Percentiles rank a stretch among this genome's conserved stretches.
Conservation (phyloP, 2,113 vertebrate species). For the Calcarius ornatus region DNA sequence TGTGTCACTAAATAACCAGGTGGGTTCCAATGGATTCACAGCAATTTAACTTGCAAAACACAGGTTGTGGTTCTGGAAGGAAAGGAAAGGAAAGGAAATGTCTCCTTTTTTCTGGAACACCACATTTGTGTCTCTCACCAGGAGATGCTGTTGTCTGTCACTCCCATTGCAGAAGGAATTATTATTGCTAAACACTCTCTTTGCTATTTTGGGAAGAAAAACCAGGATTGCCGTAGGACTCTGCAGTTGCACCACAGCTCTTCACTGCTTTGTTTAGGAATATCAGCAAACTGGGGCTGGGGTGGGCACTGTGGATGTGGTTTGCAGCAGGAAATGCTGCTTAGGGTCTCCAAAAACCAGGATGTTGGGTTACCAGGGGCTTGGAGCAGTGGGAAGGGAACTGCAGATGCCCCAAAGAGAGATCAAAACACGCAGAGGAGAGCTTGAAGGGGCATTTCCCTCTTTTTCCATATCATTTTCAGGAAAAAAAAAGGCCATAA, state of each 20-base stretch:
- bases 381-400: neutral
- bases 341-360: rapidly evolving
- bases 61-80: neutral
- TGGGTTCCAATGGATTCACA: neutral
- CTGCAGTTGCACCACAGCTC: neutral
- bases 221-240: neutral
- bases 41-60: slow-evolving; percentile 16
- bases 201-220: neutral
- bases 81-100: neutral
- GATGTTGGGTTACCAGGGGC: rapidly evolving
- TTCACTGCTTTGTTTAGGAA: neutral
- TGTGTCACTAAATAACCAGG: neutral
- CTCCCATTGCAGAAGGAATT: neutral
- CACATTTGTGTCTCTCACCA: rapidly evolving
- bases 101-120: neutral
- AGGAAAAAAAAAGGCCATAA: neutral
- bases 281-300: neutral
- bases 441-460: neutral
- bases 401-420: neutral
- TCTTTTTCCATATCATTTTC: neutral
- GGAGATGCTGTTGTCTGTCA: slow-evolving; percentile 11
- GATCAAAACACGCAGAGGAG: neutral
- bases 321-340: neutral
- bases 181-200: neutral
- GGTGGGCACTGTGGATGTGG: rapidly evolving